Conservation (phyloP, 2,888 invertebrate genomes). For the Ectemnius cavifrons region DNA sequence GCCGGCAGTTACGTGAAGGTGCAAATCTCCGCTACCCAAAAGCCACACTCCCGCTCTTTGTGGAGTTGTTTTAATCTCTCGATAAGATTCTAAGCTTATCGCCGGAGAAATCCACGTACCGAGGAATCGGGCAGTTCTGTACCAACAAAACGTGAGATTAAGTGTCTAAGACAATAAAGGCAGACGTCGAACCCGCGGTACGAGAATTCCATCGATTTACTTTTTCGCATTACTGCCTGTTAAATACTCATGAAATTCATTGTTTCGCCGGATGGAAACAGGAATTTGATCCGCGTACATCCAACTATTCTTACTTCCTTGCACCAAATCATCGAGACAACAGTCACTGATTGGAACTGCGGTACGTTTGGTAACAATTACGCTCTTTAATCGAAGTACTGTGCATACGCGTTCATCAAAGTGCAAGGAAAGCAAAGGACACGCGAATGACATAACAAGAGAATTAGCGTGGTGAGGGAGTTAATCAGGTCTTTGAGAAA, state of each 20-base stretch:
- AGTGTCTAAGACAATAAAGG: not conserved
- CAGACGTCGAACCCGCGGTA: too few relatives aligned
- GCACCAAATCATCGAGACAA: too few relatives aligned
- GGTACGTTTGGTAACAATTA: not conserved
- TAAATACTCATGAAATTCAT: too few relatives aligned
- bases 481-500: not conserved
- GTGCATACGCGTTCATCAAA: not conserved
- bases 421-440: not conserved
- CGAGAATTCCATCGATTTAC: too few relatives aligned
- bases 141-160: not conserved
- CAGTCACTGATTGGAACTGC: not conserved
- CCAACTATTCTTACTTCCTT: too few relatives aligned
- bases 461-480: not conserved
- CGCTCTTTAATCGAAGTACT: not conserved
- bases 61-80: not conserved
- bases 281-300: too few relatives aligned
- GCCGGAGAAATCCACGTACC: not conserved
- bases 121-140: not conserved
- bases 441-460: not conserved
- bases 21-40: too few relatives aligned
- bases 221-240: too few relatives aligned
- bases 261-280: too few relatives aligned
- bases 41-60: too few relatives aligned
- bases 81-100: constrained; percentile 7
- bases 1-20: too few relatives aligned